A percentile compares a stretch with the other conserved stretches of the same genome.
Evolutionary conservation across 2,797 vertebrate genomes (phyloP).

Genomic region (Scolopax bukidnonensis): DNA sequence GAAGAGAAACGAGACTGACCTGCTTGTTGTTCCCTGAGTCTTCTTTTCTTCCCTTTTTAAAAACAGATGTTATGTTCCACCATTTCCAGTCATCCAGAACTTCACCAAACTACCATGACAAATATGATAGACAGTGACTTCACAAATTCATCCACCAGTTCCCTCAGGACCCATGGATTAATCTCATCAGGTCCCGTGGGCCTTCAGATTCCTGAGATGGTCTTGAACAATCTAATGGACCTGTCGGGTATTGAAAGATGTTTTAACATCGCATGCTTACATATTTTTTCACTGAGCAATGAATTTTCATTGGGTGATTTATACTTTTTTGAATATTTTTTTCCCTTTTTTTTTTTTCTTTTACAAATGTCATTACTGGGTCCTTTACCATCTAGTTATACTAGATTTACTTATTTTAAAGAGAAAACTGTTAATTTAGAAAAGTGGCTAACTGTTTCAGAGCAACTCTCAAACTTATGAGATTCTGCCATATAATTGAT

Average conservation of each 20-base stretch:
- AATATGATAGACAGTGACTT: neutral
- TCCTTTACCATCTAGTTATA: neutral
- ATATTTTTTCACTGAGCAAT: neutral
- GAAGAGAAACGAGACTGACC: neutral
- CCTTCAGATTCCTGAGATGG: neutral
- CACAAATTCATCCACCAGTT: neutral
- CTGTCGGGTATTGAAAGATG: neutral
- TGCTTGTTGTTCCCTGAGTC: neutral
- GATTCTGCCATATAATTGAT: conserved; percentile 85
- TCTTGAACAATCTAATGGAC: neutral
- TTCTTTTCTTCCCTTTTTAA: neutral
- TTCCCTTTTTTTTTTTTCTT: neutral
- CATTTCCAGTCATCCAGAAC: neutral
- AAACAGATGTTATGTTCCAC: neutral
- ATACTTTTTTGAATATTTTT: neutral
- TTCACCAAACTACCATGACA: neutral
- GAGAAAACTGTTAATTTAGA: conserved; percentile 75
- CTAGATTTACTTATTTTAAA: conserved; percentile 18
- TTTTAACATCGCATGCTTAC: neutral
- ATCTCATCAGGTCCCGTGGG: neutral
- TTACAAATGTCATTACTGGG: neutral
- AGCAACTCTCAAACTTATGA: conserved; percentile 78
- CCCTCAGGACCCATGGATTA: neutral
- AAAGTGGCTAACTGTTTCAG: conserved; percentile 75
- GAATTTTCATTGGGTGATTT: neutral